Conservation (phyloP, 2,888 invertebrate species). For the Patella ulyssiponensis region DNA sequence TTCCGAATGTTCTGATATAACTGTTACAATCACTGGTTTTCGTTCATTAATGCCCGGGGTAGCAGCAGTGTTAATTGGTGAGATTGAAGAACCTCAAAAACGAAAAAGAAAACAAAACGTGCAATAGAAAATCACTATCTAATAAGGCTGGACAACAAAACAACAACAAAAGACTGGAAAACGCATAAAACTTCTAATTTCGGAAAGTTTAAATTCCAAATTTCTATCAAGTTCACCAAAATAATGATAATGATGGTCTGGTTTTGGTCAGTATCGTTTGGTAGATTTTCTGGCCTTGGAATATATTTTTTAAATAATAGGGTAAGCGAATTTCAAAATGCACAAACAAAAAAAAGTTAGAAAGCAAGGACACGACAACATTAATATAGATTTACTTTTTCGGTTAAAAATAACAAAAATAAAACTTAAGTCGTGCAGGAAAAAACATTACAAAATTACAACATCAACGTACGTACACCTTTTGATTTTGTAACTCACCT, state of each 20-base stretch:
- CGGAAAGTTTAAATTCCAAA: too few relatives aligned
- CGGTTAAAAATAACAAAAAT: neutral
- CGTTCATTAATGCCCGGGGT: neutral
- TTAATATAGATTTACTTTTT: slow-evolving; percentile 5
- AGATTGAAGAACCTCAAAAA: slow-evolving; percentile 21
- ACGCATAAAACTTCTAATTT: too few relatives aligned
- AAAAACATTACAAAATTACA: neutral
- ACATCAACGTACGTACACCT: neutral
- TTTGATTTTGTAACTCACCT: slow-evolving; percentile 25
- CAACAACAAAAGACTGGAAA: too few relatives aligned
- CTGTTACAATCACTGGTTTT: neutral
- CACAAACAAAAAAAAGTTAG: too few relatives aligned
- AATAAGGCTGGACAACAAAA: neutral
- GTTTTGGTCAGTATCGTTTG: too few relatives aligned
- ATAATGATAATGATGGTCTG: too few relatives aligned
- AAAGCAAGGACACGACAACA: neutral
- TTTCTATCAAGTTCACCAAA: too few relatives aligned
- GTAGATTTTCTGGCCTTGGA: too few relatives aligned
- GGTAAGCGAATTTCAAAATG: too few relatives aligned
- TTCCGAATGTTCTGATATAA: neutral
- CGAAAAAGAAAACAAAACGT: slow-evolving; percentile 19
- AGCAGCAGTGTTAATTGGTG: slow-evolving; percentile 15
- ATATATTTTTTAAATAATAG: too few relatives aligned
- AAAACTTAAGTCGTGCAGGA: neutral
- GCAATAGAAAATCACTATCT: slow-evolving; percentile 7